Evolutionary conservation across 2,797 vertebrate species (phyloP).

Genomic region (Aeoliscus strigatus): DNA sequence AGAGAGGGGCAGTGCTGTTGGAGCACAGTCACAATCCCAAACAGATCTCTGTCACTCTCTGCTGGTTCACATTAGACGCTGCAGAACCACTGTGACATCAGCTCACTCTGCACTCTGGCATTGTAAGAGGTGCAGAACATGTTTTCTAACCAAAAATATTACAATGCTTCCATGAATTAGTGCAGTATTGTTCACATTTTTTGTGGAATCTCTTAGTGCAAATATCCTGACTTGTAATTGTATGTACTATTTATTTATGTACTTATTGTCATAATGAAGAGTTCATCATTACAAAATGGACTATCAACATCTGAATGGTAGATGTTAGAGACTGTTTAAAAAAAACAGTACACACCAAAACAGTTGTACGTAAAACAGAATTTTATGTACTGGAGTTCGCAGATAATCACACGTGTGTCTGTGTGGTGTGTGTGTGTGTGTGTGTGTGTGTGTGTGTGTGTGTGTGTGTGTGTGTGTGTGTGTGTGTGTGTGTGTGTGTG

Average conservation of each 20-base stretch:
- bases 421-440: slow-evolving; percentile 47
- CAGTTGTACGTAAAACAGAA: slow-evolving; percentile 19
- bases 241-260: not conserved
- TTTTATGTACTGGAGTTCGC: no score
- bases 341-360: slow-evolving; percentile 34
- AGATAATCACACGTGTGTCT: slow-evolving; percentile 9
- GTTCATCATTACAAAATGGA: not conserved
- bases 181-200: not conserved
- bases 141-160: not conserved
- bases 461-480: no score
- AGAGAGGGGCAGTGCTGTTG: not conserved
- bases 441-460: not conserved
- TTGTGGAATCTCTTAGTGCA: not conserved
- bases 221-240: not conserved
- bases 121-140: no score
- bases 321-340: slow-evolving; percentile 9
- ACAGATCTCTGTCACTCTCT: slow-evolving; percentile 48
- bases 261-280: not conserved
- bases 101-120: no score
- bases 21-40: not conserved
- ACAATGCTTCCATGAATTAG: not conserved
- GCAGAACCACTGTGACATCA: not conserved
- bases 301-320: no score
- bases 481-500: no score
- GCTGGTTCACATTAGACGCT: slow-evolving; percentile 37